These are phyloP conservation scores for Suricata suricatta DNA, from an alignment of 2,113 vertebrate species.

Conservation along the genomic window DNA sequence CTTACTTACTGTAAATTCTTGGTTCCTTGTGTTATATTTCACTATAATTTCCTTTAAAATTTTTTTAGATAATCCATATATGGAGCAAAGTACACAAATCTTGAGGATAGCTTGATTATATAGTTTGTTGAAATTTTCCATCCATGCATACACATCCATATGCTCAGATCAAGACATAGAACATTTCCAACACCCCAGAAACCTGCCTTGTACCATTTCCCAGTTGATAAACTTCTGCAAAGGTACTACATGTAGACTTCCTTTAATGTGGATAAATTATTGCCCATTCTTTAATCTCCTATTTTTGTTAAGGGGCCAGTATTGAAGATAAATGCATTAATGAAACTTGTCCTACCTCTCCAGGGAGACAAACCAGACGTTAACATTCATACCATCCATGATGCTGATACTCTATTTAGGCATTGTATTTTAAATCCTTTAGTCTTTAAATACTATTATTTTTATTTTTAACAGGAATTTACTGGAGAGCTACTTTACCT, in stretches of 20 bases:
- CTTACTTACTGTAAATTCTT: neutral
- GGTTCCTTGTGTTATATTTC: neutral
- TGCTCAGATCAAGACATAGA: neutral
- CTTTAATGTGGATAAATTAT: neutral
- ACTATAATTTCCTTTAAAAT: neutral
- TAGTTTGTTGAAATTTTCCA: neutral
- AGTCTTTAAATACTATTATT: neutral
- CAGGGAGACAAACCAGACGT: neutral
- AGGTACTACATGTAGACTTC: neutral
- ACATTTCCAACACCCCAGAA: neutral
- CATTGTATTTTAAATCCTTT: neutral
- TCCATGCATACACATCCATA: neutral
- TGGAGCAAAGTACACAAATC: neutral
- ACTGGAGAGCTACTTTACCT: neutral
- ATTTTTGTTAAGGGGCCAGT: neutral
- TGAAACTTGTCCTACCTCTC: neutral
- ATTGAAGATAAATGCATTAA: neutral
- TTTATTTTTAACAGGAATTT: constrained; percentile 7
- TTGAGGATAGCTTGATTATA: neutral
- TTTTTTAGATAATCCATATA: neutral
- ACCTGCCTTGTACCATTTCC: neutral
- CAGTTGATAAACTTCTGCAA: neutral
- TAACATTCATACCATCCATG: neutral
- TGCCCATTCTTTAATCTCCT: neutral
- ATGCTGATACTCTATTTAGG: neutral